Base-by-base conservation (phyloP, 2,888 invertebrate species). In the Toxonevra muliebris region DNA sequence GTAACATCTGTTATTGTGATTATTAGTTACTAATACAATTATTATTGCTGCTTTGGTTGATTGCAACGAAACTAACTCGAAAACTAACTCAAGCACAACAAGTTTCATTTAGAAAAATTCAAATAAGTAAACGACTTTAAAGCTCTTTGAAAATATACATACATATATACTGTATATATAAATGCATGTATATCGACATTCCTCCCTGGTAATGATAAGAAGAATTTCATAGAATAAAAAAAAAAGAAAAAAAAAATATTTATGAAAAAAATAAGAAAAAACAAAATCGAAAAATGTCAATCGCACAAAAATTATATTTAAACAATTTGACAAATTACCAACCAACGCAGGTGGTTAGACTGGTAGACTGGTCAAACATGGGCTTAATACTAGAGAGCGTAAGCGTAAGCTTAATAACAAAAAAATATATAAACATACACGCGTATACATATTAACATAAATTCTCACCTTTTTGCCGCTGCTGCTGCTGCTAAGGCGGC, bases 321-420 rank as follows among this genome's bases (percentile, higher is more conserved):
- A 82, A 82, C 79, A 78, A 76, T 75, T 78, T 82, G 82, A 82
- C 83, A 83, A 82, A 82, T 82, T 78, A 77, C 78, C 74, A 69
- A 73, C 20, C n/a, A 20, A 55, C 43, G 62, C 62, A 15, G 15
- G 61, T 42, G 42, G 61, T 8, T 10, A 30, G 30, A 30, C 30
- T 30, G 30, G 30, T 10, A 30, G 30, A 30, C 30, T 30, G 30
- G 30, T 30, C 30, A 30, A 30, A 30, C 30, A 30, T 30, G 30
- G 7, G 30, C 30, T 30, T 30, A 30, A 30, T 30, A 30, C 30
- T 30, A 7, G 30, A 30, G 30, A 30, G 30, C 30, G 30, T 30
- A 30, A 30, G 30, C 30, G 30, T 30, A 30, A 30, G 30, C 30
- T 30, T 30, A 30, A 30, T 30, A 17, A 43, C 42, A 20, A 30